A percentile compares a stretch with the other conserved stretches of the same genome.
Evolutionary conservation across 2,113 vertebrate species (phyloP).

Genomic region (Rhinolophus ferrumequinum): DNA sequence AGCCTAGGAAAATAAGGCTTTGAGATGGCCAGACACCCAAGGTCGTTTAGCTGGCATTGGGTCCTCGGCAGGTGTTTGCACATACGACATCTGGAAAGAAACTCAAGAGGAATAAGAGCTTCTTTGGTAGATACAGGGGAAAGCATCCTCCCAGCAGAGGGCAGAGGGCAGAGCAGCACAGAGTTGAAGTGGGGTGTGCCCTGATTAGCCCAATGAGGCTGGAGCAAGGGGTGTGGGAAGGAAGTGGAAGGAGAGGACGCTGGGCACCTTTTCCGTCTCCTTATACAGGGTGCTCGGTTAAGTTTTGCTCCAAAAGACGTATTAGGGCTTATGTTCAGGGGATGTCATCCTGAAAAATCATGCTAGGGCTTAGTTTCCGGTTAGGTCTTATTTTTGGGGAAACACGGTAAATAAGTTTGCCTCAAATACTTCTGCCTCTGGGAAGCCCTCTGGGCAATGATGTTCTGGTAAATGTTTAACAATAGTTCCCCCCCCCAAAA

Average conservation of each 20-base stretch:
- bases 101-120: neutral
- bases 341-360: too few relatives aligned
- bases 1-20: constrained; percentile 16
- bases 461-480: neutral
- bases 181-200: neutral
- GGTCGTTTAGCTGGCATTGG: neutral
- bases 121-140: neutral
- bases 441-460: neutral
- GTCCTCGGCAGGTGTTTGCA: neutral
- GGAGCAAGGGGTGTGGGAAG: neutral
- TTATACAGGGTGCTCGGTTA: neutral
- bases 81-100: neutral
- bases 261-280: neutral
- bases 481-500: neutral
- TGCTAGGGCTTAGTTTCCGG: too few relatives aligned
- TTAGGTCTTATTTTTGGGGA: too few relatives aligned
- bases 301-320: too few relatives aligned
- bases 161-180: neutral
- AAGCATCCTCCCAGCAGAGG: neutral
- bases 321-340: too few relatives aligned
- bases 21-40: neutral
- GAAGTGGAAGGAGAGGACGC: neutral
- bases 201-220: neutral
- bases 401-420: neutral
- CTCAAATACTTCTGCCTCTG: neutral